Evolutionary conservation across 2,888 invertebrate genomes (phyloP).

Genomic region (Leistus spinibarbis): DNA sequence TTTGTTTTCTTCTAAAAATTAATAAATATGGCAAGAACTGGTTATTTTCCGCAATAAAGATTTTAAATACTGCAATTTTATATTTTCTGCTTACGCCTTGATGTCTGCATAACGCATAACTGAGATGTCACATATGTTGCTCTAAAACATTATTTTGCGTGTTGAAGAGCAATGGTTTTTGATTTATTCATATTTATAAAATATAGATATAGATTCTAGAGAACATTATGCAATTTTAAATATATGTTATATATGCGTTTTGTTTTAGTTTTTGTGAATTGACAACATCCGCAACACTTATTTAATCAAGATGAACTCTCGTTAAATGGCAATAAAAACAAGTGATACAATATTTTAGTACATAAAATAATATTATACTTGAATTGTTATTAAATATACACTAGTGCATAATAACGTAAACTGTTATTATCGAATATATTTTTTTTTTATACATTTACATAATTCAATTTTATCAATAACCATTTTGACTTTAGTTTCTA

Average conservation of each 20-base stretch:
- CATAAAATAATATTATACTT: background rate
- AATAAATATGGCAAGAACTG: too few species aligned
- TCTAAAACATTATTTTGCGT: background rate
- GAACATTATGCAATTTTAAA: background rate
- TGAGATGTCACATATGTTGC: too few species aligned
- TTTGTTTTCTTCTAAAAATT: too few species aligned
- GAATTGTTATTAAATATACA: background rate
- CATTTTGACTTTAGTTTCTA: background rate
- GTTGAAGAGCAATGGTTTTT: too few species aligned
- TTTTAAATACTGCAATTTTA: background rate
- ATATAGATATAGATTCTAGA: background rate
- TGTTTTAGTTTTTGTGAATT: constrained; percentile 27
- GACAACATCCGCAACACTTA: background rate
- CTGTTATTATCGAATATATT: too few species aligned
- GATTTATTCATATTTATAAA: too few species aligned
- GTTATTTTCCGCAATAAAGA: too few species aligned
- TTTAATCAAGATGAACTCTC: background rate
- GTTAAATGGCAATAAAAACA: background rate
- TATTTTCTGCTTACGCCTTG: background rate
- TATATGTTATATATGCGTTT: constrained; percentile 3
- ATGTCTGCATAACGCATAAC: background rate
- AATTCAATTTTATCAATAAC: too few species aligned
- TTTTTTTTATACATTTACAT: background rate
- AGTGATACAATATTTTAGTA: background rate
- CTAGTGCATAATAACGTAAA: too few species aligned